Percentiles rank a stretch among this genome's conserved stretches.
These are phyloP conservation scores for Ormyrus nitidulus DNA, from an alignment of 2,888 invertebrate species.

Conservation along the genomic window DNA sequence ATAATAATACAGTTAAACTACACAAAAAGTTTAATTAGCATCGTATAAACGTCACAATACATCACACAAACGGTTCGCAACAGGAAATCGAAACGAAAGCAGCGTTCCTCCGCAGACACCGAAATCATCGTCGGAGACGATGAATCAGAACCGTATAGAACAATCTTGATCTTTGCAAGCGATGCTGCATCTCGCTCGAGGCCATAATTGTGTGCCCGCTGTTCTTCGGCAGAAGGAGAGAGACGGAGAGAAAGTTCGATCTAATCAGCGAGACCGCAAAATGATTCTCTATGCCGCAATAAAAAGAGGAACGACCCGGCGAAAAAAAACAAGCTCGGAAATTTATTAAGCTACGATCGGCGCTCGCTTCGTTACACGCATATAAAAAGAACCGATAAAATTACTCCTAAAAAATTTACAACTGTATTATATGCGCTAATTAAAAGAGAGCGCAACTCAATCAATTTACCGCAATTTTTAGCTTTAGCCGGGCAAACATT, in stretches of 20 bases:
- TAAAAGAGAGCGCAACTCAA: too few relatives aligned
- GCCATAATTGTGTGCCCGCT: conserved; percentile 29
- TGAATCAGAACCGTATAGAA: conserved; percentile 27
- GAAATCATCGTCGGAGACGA: conserved; percentile 34
- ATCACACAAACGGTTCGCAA: neutral
- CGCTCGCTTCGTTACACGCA: neutral
- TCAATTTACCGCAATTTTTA: too few relatives aligned
- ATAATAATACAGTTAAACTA: neutral
- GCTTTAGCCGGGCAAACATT: too few relatives aligned
- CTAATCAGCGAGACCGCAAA: conserved; percentile 44
- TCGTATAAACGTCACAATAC: conserved; percentile 38
- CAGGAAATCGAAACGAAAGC: conserved; percentile 26
- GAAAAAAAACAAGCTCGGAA: conserved; percentile 20
- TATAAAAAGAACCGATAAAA: conserved; percentile 11
- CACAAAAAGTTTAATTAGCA: conserved; percentile 36
- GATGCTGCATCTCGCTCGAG: conserved; percentile 48
- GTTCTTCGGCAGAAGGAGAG: conserved; percentile 3
- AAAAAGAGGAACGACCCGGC: neutral
- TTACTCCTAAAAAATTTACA: conserved; percentile 1
- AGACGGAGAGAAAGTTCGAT: conserved; percentile 47
- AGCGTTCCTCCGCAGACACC: neutral
- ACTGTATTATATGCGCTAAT: neutral
- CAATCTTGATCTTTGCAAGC: conserved; percentile 38
- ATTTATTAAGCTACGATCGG: conserved; percentile 30
- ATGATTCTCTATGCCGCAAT: conserved; percentile 27